phyloP scores from a whole-genome alignment of 1,140 invertebrate genomes.

The Subanguina moxae region DNA sequence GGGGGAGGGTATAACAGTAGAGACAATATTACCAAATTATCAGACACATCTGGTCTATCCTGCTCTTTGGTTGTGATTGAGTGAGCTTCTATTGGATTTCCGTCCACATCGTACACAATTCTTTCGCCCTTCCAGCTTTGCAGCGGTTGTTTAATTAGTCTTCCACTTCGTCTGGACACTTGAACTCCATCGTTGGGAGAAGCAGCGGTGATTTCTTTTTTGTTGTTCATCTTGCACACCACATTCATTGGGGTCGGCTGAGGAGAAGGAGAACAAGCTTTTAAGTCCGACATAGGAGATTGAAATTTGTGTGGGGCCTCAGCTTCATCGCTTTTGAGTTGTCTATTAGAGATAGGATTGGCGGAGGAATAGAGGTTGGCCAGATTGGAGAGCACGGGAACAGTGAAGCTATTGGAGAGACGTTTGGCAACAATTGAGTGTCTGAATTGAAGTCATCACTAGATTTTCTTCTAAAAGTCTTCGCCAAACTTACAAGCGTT shows the following conservation, averaged over 20 bases:
- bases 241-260: not conserved
- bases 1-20: too few relatives aligned
- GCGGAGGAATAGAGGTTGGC: not conserved
- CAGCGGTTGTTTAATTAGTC: constrained; percentile 5
- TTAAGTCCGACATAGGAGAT: too few relatives aligned
- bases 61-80: constrained; percentile 1
- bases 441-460: not conserved
- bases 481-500: not conserved
- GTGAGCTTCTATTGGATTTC: constrained; percentile 6
- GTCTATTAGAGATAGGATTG: not conserved
- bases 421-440: too few relatives aligned
- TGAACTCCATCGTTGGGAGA: not conserved
- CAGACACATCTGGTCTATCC: not conserved
- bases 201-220: not conserved
- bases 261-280: not conserved
- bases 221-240: not conserved
- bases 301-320: too few relatives aligned
- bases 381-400: not conserved
- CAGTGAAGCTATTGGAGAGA: too few relatives aligned
- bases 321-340: not conserved
- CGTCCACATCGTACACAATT: constrained; percentile 12
- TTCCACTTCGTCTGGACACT: constrained; percentile 1
- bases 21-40: constrained; percentile 7
- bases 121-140: constrained; percentile 8
- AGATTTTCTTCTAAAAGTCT: too few relatives aligned